Percentiles rank a stretch among this genome's conserved stretches.
Conservation (phyloP, 2,888 invertebrate species). For the Oscheius sp. region DNA sequence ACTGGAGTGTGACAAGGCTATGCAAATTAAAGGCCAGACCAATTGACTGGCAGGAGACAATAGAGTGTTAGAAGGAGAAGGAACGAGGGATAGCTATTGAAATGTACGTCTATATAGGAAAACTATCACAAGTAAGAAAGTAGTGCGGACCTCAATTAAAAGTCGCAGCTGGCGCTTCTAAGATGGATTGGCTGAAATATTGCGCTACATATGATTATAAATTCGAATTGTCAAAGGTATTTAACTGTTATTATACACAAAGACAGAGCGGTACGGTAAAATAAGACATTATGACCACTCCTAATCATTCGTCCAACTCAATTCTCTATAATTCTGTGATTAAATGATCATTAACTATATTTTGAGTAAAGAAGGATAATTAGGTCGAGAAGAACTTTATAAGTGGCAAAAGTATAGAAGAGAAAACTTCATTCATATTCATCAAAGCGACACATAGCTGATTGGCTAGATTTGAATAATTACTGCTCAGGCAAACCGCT, state of each 20-base stretch:
- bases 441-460: background rate
- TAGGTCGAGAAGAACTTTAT: too few relatives aligned
- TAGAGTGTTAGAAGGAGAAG: too few relatives aligned
- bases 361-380: background rate
- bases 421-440: background rate
- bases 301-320: background rate
- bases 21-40: too few relatives aligned
- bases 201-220: constrained; percentile 12
- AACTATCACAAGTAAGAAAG: too few relatives aligned
- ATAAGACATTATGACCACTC: background rate
- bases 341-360: background rate
- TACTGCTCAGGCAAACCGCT: too few relatives aligned
- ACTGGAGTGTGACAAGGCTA: background rate
- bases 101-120: too few relatives aligned
- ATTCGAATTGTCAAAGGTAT: background rate
- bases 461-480: background rate
- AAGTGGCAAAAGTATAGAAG: background rate
- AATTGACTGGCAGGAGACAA: too few relatives aligned
- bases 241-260: too few relatives aligned
- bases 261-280: too few relatives aligned
- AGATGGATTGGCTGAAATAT: constrained; percentile 29
- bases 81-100: too few relatives aligned
- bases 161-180: constrained; percentile 28
- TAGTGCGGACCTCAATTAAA: constrained; percentile 28
- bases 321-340: background rate